Evolutionary conservation across 2,888 invertebrate genomes (phyloP).

Genomic region (Noctua janthe): DNA sequence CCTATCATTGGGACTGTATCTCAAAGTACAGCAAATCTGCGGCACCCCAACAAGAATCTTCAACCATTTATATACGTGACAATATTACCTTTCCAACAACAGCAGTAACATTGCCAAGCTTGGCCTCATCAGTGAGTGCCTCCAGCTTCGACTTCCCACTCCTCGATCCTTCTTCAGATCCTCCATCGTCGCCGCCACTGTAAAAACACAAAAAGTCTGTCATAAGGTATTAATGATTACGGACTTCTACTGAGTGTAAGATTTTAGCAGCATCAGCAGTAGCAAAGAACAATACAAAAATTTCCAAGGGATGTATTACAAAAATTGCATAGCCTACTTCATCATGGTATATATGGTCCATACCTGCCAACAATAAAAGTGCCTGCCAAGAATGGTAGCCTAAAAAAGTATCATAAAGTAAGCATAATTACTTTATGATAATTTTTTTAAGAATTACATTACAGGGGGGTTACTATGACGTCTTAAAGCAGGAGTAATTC

Average conservation of each 20-base stretch:
- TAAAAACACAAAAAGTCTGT: conserved; percentile 41
- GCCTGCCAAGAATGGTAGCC: background rate
- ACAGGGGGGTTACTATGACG: background rate
- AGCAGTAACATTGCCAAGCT: conserved; percentile 94
- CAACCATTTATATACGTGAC: background rate
- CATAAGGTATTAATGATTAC: background rate
- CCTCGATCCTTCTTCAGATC: conserved; percentile 88
- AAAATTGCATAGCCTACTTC: background rate
- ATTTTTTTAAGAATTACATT: background rate
- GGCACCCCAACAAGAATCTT: background rate
- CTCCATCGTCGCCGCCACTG: conserved; percentile 93
- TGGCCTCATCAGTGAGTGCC: conserved; percentile 90
- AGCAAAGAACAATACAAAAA: background rate
- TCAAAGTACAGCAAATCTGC: background rate
- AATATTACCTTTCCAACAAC: conserved; percentile 93
- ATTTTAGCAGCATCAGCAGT: background rate
- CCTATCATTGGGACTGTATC: background rate
- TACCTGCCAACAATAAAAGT: background rate
- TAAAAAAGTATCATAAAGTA: too few relatives aligned
- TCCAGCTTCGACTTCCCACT: conserved; percentile 88
- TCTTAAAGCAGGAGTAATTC: too few relatives aligned
- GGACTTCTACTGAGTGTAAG: background rate
- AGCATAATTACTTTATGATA: background rate
- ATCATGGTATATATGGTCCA: background rate
- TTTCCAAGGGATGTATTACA: background rate